A percentile compares a stretch with the other conserved stretches of the same genome.
phyloP scores from a whole-genome alignment of 1,140 invertebrate genomes.

The Drosophila biarmipes region DNA sequence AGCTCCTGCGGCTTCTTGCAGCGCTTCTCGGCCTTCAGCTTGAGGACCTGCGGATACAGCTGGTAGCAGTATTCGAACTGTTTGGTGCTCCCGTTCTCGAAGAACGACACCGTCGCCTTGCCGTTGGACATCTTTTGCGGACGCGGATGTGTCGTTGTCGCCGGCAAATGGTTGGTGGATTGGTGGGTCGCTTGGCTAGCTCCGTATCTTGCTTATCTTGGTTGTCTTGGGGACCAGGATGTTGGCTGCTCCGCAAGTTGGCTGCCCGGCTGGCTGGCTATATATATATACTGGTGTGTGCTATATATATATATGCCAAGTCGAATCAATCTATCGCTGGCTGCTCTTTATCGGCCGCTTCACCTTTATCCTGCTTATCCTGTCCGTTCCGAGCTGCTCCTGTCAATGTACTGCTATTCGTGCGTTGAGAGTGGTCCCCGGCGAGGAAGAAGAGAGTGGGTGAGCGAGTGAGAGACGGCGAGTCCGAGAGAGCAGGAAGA shows the following conservation, averaged over 20 bases:
- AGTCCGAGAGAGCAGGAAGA: conserved; percentile 47
- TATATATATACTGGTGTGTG: conserved; percentile 2
- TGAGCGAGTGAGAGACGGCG: conserved; percentile 35
- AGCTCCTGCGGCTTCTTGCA: conserved; percentile 96
- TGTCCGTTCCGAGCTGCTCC: conserved; percentile 33
- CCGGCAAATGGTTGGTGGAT: conserved; percentile 16
- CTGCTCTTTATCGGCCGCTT: conserved; percentile 19
- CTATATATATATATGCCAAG: conserved; percentile 8
- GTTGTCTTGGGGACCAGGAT: conserved; percentile 20
- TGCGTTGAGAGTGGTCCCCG: conserved; percentile 18
- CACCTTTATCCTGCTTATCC: conserved; percentile 21
- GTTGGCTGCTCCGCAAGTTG: conserved; percentile 20
- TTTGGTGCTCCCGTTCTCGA: conserved; percentile 92
- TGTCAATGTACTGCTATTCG: conserved; percentile 35
- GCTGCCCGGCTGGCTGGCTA: conserved; percentile 16
- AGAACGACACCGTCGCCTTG: conserved; percentile 94
- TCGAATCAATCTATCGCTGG: conserved; percentile 13
- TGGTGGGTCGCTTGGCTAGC: conserved; percentile 2
- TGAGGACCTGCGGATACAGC: conserved; percentile 94
- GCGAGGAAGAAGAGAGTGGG: conserved; percentile 19
- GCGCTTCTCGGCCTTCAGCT: conserved; percentile 93
- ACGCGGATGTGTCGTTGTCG: conserved; percentile 14
- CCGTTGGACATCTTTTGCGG: conserved; percentile 73
- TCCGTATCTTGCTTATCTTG: background rate
- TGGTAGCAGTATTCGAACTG: conserved; percentile 95